A percentile compares a stretch with the other conserved stretches of the same genome.
phyloP scores from a whole-genome alignment of 2,797 vertebrate genomes.

The Melopsittacus undulatus region DNA sequence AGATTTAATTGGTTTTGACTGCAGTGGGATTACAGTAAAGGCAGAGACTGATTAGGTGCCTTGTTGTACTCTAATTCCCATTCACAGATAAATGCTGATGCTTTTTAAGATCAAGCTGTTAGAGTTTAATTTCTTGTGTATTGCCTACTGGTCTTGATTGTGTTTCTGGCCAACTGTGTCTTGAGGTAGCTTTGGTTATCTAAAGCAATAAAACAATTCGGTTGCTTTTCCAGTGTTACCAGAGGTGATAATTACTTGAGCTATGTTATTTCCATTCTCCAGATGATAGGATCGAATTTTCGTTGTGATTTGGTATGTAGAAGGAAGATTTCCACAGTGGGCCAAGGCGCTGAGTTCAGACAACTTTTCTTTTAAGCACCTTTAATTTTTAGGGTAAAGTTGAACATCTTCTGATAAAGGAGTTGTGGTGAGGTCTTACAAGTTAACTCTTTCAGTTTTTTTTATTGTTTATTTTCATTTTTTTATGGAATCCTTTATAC shows the following conservation, averaged over 20 bases:
- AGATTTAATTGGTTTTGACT: conserved; percentile 32
- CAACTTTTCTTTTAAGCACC: not conserved
- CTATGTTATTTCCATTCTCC: not conserved
- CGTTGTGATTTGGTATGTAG: not conserved
- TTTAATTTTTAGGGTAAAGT: not conserved
- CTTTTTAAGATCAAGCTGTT: conserved; percentile 1
- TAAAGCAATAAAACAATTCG: not conserved
- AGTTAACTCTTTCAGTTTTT: not conserved
- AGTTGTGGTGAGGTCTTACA: not conserved
- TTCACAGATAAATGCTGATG: conserved; percentile 34
- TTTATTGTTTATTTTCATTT: not conserved
- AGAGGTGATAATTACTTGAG: not conserved
- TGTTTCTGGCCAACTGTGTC: not conserved
- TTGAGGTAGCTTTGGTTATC: not conserved
- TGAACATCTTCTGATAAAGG: not conserved
- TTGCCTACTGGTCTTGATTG: not conserved
- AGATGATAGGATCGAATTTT: not conserved
- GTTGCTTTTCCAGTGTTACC: not conserved
- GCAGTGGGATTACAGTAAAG: conserved; percentile 29
- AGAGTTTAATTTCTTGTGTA: not conserved
- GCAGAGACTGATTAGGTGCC: conserved; percentile 10
- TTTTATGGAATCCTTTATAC: not conserved
- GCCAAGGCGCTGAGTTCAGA: not conserved
- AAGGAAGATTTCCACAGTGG: not conserved
- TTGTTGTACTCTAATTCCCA: not conserved